Evolutionary conservation across 2,797 vertebrate species (phyloP).

Genomic region (Zalophus californianus): DNA sequence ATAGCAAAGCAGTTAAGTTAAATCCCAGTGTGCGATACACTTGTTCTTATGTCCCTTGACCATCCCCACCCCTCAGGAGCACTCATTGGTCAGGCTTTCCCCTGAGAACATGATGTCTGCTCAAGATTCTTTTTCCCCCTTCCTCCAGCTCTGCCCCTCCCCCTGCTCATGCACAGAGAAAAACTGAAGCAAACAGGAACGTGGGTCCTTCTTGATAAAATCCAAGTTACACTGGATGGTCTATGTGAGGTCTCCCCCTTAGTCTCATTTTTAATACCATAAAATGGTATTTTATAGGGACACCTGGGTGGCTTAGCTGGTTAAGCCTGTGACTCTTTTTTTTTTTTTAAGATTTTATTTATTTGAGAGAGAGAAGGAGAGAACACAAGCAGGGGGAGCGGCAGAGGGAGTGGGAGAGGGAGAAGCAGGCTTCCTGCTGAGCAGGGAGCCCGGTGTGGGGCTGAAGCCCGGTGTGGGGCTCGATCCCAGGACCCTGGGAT

Average conservation of each 20-base stretch:
- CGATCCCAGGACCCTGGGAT: too few species aligned
- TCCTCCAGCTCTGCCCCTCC: too few species aligned
- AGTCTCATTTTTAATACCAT: background rate
- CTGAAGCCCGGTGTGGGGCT: too few species aligned
- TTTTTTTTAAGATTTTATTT: too few species aligned
- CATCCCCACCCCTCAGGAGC: background rate
- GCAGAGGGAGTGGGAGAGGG: too few species aligned
- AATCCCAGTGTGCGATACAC: background rate
- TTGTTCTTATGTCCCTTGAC: background rate
- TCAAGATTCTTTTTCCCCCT: too few species aligned
- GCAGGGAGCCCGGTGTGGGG: too few species aligned
- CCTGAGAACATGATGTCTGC: background rate
- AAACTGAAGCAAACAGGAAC: background rate
- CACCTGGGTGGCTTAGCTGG: background rate
- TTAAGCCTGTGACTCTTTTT: background rate
- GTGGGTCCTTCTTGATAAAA: background rate
- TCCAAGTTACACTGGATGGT: background rate
- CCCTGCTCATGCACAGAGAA: background rate
- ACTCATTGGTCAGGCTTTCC: background rate
- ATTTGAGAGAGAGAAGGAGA: too few species aligned
- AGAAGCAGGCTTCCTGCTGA: too few species aligned
- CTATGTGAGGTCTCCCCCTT: background rate
- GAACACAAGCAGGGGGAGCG: too few species aligned
- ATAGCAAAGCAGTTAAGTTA: background rate
- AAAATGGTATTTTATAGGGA: background rate